Conservation (phyloP, 2,113 vertebrate genomes). For the Anguilla rostrata region DNA sequence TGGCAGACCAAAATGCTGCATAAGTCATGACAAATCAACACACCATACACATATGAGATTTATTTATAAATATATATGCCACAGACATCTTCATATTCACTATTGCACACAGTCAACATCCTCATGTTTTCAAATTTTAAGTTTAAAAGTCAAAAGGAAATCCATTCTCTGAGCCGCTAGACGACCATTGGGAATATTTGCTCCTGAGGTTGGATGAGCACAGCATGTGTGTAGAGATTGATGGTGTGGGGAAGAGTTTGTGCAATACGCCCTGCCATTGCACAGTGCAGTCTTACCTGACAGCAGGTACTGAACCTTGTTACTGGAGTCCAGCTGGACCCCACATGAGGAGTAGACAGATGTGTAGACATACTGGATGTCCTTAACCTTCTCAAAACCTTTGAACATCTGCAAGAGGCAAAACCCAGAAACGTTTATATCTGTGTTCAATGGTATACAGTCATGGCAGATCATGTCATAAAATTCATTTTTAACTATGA, state of each 20-base stretch:
- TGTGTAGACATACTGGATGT: slow-evolving; percentile 88
- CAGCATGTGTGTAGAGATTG: neutral
- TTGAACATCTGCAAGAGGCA: slow-evolving; percentile 85
- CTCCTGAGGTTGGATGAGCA: neutral
- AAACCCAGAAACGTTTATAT: slow-evolving; percentile 1
- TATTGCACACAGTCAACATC: neutral
- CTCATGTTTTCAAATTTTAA: neutral
- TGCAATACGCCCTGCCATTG: neutral
- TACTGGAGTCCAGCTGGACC: slow-evolving; percentile 82
- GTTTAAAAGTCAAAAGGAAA: neutral
- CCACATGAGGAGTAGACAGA: slow-evolving; percentile 87
- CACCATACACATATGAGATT: too few species aligned
- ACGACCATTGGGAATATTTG: neutral
- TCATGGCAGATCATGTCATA: neutral
- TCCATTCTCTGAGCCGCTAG: neutral
- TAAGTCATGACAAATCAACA: too few species aligned
- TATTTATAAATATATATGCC: too few species aligned
- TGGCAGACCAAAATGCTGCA: too few species aligned
- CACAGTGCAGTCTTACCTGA: slow-evolving; percentile 77
- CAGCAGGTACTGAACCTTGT: slow-evolving; percentile 87
- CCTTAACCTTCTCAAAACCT: slow-evolving; percentile 86
- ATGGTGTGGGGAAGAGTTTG: neutral
- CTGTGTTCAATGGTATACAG: neutral
- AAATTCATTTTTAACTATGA: neutral
- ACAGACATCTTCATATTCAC: neutral